Evolutionary conservation across 2,797 vertebrate genomes (phyloP).

Genomic region (Poeciliopsis presidionis): DNA sequence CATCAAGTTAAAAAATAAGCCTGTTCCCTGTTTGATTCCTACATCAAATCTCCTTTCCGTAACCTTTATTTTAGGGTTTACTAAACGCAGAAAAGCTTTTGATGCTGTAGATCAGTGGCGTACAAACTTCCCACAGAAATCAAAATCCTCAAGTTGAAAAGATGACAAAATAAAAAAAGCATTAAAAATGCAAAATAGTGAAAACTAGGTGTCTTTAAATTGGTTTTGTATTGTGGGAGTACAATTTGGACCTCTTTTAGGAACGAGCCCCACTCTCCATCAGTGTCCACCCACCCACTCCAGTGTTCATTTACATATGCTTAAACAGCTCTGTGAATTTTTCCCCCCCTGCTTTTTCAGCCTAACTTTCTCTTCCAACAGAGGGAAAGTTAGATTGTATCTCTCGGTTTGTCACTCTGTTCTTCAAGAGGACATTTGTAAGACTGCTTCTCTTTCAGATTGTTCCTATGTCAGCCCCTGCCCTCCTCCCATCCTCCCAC

Average conservation of each 20-base stretch:
- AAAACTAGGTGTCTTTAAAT: slow-evolving; percentile 12
- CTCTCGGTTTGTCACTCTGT: slow-evolving; percentile 28
- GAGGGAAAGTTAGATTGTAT: slow-evolving; percentile 51
- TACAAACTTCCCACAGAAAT: not conserved
- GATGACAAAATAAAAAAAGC: not conserved
- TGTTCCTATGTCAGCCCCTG: not conserved
- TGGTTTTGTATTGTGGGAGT: slow-evolving; percentile 17
- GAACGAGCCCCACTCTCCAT: slow-evolving; percentile 35
- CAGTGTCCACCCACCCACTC: slow-evolving; percentile 59
- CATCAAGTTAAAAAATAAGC: not conserved
- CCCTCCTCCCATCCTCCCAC: slow-evolving; percentile 3
- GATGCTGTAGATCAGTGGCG: not conserved
- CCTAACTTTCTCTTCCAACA: slow-evolving; percentile 38
- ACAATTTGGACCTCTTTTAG: slow-evolving; percentile 22
- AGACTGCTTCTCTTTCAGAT: slow-evolving; percentile 9
- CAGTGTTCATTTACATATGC: slow-evolving; percentile 66
- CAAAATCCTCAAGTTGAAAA: not conserved
- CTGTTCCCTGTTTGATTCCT: not conserved
- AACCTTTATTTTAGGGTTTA: not conserved
- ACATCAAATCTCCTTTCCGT: not conserved
- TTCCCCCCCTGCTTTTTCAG: slow-evolving; percentile 19
- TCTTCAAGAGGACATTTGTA: slow-evolving; percentile 22
- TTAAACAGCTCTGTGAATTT: slow-evolving; percentile 45
- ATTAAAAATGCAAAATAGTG: not conserved
- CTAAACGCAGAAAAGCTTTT: not conserved